Conservation (phyloP, 2,888 invertebrate species). For the Melanotus villosus region DNA sequence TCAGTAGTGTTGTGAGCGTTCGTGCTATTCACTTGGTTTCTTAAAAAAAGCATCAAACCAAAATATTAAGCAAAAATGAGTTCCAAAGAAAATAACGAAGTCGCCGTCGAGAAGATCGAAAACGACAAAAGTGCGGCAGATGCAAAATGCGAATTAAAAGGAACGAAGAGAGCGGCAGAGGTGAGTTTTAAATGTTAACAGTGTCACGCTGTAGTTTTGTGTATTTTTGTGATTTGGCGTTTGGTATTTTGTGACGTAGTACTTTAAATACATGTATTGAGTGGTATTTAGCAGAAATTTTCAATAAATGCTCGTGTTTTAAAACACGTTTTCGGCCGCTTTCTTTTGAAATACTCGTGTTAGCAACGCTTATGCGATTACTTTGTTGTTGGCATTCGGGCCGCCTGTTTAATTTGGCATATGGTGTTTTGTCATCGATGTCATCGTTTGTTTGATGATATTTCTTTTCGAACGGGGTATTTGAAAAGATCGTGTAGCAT, state of each 20-base stretch:
- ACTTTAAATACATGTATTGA: background rate
- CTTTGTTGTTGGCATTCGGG: background rate
- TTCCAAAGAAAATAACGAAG: slow-evolving; percentile 89
- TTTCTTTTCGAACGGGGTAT: background rate
- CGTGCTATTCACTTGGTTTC: slow-evolving; percentile 70
- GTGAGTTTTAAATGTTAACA: slow-evolving; percentile 74
- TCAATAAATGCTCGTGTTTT: background rate
- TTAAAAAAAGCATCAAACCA: slow-evolving; percentile 49
- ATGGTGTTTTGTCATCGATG: background rate
- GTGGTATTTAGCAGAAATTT: background rate
- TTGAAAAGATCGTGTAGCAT: background rate
- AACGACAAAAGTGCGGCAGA: slow-evolving; percentile 81
- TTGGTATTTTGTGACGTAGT: background rate
- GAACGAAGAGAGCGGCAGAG: slow-evolving; percentile 90
- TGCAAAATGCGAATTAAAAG: slow-evolving; percentile 87
- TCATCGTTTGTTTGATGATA: background rate
- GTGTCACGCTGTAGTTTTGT: background rate
- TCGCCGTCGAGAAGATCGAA: slow-evolving; percentile 87
- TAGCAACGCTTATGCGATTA: slow-evolving; percentile 37
- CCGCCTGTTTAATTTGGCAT: background rate
- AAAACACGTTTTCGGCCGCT: background rate
- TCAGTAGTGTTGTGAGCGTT: slow-evolving; percentile 79
- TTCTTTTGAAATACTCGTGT: background rate
- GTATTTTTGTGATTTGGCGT: background rate
- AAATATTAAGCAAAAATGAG: slow-evolving; percentile 76